Conservation (phyloP, 2,113 vertebrate genomes). For the Dissostichus mawsoni region DNA sequence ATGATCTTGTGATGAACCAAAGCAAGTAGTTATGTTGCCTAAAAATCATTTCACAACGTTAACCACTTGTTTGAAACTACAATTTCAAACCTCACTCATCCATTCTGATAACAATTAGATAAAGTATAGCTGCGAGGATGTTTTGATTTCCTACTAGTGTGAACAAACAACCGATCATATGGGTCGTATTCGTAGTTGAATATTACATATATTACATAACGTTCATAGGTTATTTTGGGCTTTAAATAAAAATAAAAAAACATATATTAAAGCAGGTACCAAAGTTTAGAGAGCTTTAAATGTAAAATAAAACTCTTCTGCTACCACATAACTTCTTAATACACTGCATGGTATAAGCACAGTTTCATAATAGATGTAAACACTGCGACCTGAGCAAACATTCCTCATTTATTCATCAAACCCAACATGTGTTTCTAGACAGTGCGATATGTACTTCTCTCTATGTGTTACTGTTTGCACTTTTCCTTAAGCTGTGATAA, state of each 20-base stretch:
- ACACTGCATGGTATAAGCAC: neutral
- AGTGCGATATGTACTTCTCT: neutral
- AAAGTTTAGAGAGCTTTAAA: neutral
- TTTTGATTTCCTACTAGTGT: no score
- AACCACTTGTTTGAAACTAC: no score
- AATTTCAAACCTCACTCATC: no score
- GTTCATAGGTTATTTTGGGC: neutral
- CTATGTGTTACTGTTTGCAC: neutral
- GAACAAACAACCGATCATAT: no score
- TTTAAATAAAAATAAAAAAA: neutral
- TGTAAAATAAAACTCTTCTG: neutral
- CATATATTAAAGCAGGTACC: neutral
- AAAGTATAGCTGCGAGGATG: no score
- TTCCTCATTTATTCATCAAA: neutral
- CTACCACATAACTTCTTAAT: neutral
- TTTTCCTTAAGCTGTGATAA: conserved; percentile 1
- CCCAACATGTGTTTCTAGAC: neutral
- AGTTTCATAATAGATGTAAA: conserved; percentile 12
- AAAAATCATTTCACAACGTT: no score
- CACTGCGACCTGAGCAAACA: conserved; percentile 1
- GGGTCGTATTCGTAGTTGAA: neutral
- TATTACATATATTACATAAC: neutral
- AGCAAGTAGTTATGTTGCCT: no score
- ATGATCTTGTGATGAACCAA: no score
- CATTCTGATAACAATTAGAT: no score